A percentile compares a stretch with the other conserved stretches of the same genome.
These are phyloP conservation scores for Crotophaga sulcirostris DNA, from an alignment of 2,113 vertebrate genomes.

Conservation along the genomic window DNA sequence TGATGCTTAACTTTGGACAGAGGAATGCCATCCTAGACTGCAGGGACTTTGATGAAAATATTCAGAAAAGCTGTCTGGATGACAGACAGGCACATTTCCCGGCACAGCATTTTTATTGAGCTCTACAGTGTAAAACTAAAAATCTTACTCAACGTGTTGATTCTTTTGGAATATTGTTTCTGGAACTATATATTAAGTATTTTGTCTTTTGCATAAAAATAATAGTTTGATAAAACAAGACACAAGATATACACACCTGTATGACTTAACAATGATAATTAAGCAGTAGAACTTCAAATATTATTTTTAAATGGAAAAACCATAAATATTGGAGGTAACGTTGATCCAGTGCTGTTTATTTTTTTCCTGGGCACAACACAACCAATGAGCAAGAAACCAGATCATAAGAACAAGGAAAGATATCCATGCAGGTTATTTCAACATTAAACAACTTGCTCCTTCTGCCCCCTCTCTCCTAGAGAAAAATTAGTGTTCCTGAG, in stretches of 20 bases:
- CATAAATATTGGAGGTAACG: background rate
- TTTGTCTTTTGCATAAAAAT: background rate
- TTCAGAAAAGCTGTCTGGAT: background rate
- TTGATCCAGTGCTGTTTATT: background rate
- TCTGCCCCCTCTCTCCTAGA: background rate
- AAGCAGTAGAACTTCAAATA: background rate
- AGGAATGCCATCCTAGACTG: background rate
- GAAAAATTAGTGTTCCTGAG: background rate
- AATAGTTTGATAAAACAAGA: background rate
- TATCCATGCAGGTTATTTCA: background rate
- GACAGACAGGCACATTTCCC: background rate
- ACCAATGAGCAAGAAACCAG: background rate
- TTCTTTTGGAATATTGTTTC: background rate
- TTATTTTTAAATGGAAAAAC: background rate
- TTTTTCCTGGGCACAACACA: background rate
- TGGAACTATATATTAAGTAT: background rate
- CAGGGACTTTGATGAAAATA: background rate
- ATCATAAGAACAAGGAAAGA: slow-evolving; percentile 11
- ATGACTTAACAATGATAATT: background rate
- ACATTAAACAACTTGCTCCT: background rate
- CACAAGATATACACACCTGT: background rate
- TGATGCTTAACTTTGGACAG: background rate
- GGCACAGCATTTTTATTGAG: background rate
- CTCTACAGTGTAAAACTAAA: background rate
- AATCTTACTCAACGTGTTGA: background rate